Percentiles rank a stretch among this genome's conserved stretches.
Conservation (phyloP, 2,888 invertebrate genomes). For the Polydrusus pterygomalis region DNA sequence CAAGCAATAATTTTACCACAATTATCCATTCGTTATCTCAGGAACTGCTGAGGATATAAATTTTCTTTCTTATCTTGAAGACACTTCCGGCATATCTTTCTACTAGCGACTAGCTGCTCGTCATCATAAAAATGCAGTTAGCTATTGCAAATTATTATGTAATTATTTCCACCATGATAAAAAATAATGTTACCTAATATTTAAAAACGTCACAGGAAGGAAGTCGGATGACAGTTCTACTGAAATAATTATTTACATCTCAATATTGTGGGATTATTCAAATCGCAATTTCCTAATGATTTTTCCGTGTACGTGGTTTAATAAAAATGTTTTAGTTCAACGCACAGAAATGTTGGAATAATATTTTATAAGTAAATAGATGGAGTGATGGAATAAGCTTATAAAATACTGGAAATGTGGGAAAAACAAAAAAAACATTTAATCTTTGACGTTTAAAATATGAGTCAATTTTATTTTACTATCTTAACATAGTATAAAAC, state of each 20-base stretch:
- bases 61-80: slow-evolving; percentile 35
- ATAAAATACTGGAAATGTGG: too few species aligned
- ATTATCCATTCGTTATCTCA: slow-evolving; percentile 24
- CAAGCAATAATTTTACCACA: slow-evolving; percentile 27
- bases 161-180: slow-evolving; percentile 23
- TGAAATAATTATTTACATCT: slow-evolving; percentile 17
- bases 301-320: not conserved
- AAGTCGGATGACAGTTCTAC: slow-evolving; percentile 20
- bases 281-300: slow-evolving; percentile 7
- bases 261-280: slow-evolving; percentile 9
- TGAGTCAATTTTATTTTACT: too few species aligned
- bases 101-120: slow-evolving; percentile 3
- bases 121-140: slow-evolving; percentile 25
- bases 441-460: too few species aligned
- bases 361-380: not conserved
- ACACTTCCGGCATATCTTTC: slow-evolving; percentile 35
- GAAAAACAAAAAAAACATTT: too few species aligned
- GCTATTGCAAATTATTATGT: slow-evolving; percentile 26
- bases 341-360: not conserved
- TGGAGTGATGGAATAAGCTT: too few species aligned
- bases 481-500: too few species aligned
- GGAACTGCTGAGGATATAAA: slow-evolving; percentile 26
- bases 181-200: slow-evolving; percentile 18
- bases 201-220: slow-evolving; percentile 15
- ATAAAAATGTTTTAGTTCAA: not conserved